Conservation (phyloP, 2,113 vertebrate species). For the Serranochromis macrocephalus region DNA sequence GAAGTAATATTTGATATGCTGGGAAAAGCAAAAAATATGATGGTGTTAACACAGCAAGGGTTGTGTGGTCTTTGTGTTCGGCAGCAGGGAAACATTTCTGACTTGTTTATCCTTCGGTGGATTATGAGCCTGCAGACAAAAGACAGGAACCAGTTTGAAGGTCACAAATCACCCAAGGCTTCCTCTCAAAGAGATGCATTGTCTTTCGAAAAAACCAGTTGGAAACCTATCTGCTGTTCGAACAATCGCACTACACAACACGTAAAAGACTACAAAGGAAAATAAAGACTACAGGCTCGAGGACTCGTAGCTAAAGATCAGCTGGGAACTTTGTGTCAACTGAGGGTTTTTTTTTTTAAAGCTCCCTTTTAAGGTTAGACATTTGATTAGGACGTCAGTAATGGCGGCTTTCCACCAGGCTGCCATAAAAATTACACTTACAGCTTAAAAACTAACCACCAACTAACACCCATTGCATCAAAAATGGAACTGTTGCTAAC, state of each 20-base stretch:
- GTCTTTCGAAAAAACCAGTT: not conserved
- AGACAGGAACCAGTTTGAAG: constrained; percentile 12
- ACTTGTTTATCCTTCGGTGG: constrained; percentile 7
- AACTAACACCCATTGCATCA: not conserved
- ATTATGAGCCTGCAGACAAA: constrained; percentile 22
- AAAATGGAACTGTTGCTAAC: not conserved
- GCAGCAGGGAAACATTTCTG: not conserved
- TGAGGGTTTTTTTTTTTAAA: not conserved
- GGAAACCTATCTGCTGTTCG: not conserved
- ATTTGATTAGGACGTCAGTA: not conserved
- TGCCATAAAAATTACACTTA: not conserved
- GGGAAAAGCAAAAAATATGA: not conserved
- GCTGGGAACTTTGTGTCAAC: not conserved
- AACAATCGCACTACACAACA: not conserved
- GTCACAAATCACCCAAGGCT: not conserved
- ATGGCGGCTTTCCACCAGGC: not conserved
- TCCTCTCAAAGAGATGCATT: not conserved
- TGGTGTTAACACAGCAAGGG: not conserved
- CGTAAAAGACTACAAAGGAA: not conserved
- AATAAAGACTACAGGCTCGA: not conserved
- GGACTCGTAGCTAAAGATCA: not conserved
- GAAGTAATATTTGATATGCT: not conserved
- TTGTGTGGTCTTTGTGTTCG: not conserved
- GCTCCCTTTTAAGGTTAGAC: not conserved
- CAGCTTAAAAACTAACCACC: not conserved